A percentile compares a stretch with the other conserved stretches of the same genome.
Conservation (phyloP, 2,797 vertebrate genomes). For the Sparidentex hasta region DNA sequence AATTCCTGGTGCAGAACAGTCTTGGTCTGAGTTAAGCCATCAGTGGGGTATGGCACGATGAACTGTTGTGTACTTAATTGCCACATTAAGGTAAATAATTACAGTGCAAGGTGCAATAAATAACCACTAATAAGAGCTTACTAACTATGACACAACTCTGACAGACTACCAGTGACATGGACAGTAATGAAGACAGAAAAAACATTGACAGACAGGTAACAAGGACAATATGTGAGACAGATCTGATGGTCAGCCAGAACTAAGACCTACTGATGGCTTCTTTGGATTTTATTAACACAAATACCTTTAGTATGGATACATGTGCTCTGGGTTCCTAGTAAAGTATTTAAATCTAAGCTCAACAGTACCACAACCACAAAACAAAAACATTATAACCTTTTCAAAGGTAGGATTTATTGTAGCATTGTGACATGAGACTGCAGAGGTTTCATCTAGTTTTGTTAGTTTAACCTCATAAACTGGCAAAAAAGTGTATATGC, state of each 20-base stretch:
- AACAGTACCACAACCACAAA: not conserved
- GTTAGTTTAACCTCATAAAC: not conserved
- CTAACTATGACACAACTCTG: conserved; percentile 82
- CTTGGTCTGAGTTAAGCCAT: conserved; percentile 31
- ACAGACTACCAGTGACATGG: conserved; percentile 82
- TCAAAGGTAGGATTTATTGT: not conserved
- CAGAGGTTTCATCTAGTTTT: not conserved
- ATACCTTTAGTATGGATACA: not conserved
- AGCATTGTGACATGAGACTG: too few relatives aligned
- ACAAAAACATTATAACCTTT: not conserved
- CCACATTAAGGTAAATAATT: conserved; percentile 70
- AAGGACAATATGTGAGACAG: not conserved
- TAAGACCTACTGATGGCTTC: not conserved
- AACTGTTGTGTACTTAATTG: conserved; percentile 61
- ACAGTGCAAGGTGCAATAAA: conserved; percentile 62
- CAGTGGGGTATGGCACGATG: conserved; percentile 45
- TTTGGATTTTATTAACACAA: conserved; percentile 1
- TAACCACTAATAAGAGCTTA: conserved; percentile 65
- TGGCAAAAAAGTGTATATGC: not conserved
- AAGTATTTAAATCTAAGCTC: not conserved
- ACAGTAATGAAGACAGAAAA: conserved; percentile 18
- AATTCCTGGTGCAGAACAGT: conserved; percentile 59
- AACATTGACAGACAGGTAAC: not conserved
- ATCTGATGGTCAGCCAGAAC: conserved; percentile 9
- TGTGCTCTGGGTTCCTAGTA: not conserved